Evolutionary conservation across 2,797 vertebrate genomes (phyloP).

Genomic region (Cirrhinus mrigala): DNA sequence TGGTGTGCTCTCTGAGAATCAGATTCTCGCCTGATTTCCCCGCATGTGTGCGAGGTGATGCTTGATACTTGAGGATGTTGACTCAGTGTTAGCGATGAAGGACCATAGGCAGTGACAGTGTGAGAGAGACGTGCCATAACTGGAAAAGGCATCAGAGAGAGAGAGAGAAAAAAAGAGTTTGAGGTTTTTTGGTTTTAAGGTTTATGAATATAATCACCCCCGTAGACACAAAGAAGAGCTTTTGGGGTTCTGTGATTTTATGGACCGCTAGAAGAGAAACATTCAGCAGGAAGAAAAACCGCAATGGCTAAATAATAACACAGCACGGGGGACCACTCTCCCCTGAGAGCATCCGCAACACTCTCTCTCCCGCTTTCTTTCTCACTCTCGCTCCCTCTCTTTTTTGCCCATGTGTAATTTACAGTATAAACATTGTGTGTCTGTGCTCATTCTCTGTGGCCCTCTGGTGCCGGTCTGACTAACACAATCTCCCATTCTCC

Average conservation of each 20-base stretch:
- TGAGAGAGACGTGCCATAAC: conserved; percentile 16
- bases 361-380: conserved; percentile 28
- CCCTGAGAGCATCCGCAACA: conserved; percentile 48
- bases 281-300: conserved; percentile 62
- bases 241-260: conserved; percentile 57
- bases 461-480: conserved; percentile 64
- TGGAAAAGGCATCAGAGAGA: conserved; percentile 16
- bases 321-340: conserved; percentile 50
- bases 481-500: conserved; percentile 59
- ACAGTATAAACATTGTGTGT: conserved; percentile 65
- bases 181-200: conserved; percentile 56
- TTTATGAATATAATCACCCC: conserved; percentile 63
- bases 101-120: conserved; percentile 42
- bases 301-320: conserved; percentile 63
- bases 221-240: conserved; percentile 60
- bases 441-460: conserved; percentile 55
- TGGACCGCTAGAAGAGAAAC: conserved; percentile 61
- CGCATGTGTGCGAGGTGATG: not conserved
- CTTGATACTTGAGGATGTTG: conserved; percentile 44
- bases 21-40: conserved; percentile 3
- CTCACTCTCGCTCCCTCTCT: conserved; percentile 27
- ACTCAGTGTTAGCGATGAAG: conserved; percentile 55
- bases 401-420: conserved; percentile 63
- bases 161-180: conserved; percentile 30
- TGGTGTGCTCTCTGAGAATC: conserved; percentile 10